phyloP scores from a whole-genome alignment of 2,113 vertebrate species.

The Pontoporia blainvillei region DNA sequence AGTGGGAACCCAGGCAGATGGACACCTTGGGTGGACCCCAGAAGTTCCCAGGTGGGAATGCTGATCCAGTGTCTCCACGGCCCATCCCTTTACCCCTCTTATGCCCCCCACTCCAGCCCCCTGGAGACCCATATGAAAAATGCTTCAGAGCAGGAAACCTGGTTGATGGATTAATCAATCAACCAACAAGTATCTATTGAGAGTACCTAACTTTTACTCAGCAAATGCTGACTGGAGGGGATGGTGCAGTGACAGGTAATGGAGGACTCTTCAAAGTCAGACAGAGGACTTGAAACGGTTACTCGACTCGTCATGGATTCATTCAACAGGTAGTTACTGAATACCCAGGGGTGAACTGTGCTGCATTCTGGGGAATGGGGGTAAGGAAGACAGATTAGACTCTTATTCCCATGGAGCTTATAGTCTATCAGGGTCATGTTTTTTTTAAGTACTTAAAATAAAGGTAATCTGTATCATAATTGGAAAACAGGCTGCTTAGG shows the following conservation, averaged over 20 bases:
- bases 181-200: conserved; percentile 69
- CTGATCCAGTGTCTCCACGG: conserved; percentile 41
- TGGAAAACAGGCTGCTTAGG: not conserved
- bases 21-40: not conserved
- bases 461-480: not conserved
- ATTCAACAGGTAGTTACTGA: not conserved
- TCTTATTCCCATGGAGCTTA: not conserved
- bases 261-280: conserved; percentile 60
- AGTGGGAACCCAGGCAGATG: not conserved
- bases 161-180: conserved; percentile 69
- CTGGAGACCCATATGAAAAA: conserved; percentile 49
- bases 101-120: not conserved
- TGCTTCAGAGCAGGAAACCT: conserved; percentile 52
- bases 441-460: not conserved
- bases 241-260: conserved; percentile 32
- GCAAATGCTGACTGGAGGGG: conserved; percentile 53
- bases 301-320: accelerated
- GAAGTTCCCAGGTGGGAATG: not conserved
- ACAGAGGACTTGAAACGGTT: not conserved
- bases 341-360: accelerated
- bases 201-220: conserved; percentile 65
- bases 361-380: not conserved
- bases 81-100: not conserved
- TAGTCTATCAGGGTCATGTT: not conserved
- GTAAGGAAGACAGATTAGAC: too few relatives aligned